phyloP scores from a whole-genome alignment of 2,797 vertebrate genomes.

The Xenopus petersii region DNA sequence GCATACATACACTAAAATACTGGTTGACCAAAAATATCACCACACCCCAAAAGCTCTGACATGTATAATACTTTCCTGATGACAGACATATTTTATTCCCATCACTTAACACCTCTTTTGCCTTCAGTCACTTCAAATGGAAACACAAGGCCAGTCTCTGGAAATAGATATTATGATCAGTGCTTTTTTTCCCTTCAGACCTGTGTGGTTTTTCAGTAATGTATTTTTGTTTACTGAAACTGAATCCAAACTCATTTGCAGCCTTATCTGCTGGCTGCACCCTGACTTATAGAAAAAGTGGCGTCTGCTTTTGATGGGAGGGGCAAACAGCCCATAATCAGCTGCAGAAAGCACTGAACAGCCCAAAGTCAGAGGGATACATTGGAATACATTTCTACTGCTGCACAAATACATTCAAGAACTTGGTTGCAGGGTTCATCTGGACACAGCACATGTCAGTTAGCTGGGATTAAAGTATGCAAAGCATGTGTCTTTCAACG shows the following conservation, averaged over 20 bases:
- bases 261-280: constrained; percentile 35
- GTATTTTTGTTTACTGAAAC: constrained; percentile 19
- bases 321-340: constrained; percentile 5
- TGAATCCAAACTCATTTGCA: constrained; percentile 12
- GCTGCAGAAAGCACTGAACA: constrained; percentile 18
- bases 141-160: background rate
- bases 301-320: background rate
- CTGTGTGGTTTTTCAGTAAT: constrained; percentile 7
- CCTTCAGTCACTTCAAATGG: background rate
- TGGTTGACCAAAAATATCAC: constrained; percentile 15
- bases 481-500: background rate
- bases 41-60: constrained; percentile 3
- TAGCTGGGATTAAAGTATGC: background rate
- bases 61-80: constrained; percentile 5
- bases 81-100: constrained; percentile 2
- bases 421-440: background rate
- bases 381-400: background rate
- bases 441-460: background rate
- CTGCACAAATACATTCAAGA: background rate
- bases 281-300: constrained; percentile 7
- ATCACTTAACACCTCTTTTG: constrained; percentile 11
- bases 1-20: background rate
- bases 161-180: background rate
- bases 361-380: background rate
- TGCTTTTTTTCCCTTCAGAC: background rate